These are phyloP conservation scores for Tenualosa ilisha DNA, from an alignment of 2,797 vertebrate species.

Conservation along the genomic window DNA sequence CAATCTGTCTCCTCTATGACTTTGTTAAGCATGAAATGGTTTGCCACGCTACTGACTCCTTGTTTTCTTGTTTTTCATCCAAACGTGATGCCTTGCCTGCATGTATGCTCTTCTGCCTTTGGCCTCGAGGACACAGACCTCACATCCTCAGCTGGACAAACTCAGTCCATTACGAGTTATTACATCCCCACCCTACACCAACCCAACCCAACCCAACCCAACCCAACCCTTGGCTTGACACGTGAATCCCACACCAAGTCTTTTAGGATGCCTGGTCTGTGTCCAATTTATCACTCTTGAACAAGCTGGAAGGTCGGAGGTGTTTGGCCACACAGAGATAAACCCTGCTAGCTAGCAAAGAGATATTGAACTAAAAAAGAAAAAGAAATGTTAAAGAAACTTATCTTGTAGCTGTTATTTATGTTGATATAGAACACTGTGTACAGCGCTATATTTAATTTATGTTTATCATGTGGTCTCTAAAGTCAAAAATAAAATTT, in stretches of 20 bases:
- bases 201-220: no score
- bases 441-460: constrained; percentile 43
- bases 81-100: background rate
- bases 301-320: background rate
- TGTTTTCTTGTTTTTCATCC: background rate
- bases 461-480: constrained; percentile 39
- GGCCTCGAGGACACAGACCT: background rate
- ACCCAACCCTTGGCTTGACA: background rate
- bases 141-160: background rate
- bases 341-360: background rate
- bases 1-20: background rate
- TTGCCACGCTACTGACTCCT: constrained; percentile 3
- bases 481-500: constrained; percentile 47
- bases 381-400: background rate
- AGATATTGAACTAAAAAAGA: background rate
- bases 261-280: background rate
- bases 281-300: background rate
- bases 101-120: constrained; percentile 5
- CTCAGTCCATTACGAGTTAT: background rate
- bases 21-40: constrained; percentile 7
- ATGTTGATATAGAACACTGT: constrained; percentile 54
- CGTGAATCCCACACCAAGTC: background rate
- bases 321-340: background rate
- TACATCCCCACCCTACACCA: background rate
- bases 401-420: constrained; percentile 52